Evolutionary conservation across 2,113 vertebrate species (phyloP), one percentile per base, ranked within the genome.

Genomic region (Nerophis lumbriciformis): DNA sequence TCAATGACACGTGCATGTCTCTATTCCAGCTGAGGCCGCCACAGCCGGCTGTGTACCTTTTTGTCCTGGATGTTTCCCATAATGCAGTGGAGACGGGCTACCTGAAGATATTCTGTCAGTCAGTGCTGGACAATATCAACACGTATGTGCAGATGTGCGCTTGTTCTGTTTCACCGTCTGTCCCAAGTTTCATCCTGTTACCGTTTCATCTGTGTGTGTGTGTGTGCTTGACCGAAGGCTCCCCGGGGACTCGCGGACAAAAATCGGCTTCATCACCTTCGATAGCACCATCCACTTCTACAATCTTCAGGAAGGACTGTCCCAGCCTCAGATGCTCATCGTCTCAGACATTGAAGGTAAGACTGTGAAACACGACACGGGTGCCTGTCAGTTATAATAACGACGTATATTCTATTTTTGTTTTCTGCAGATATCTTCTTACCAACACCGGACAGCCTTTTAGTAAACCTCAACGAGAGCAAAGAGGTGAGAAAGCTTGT

Each of bases 201-300:
- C 8, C 58, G 4, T 51, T n/a, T 11, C 13, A 2, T 21, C 3
- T 47, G 16, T 61, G 5, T 65, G 0, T 47, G 16, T 61, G 5
- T 65, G 0, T 36, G 5, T 52, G 5, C 75, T 42, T 72, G 28
- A 36, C 76, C 28, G n/a, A 48, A 99, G 96, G 86, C 93, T 99
- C 82, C 96, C 96, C 67, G 96, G 96, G 76, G 97, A 99, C 86
- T 91, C 94, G 8, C 90, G 96, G 84, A 99, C 94, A 77, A 98
- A 97, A 86, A 92, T 99, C 58, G 96, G 96, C 76, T 97, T 99
- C 81, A 93, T 99, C 88, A 98, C 96, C 0, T 99, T 97, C 78
- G 95, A 99, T 88, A 98, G 95, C 88, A 96, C 94, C 83, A 93
- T 99, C 88, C 96, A 99, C 83, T 99, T 98, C 90, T 98, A 99